Evolutionary conservation across 2,113 vertebrate genomes (phyloP).

Genomic region (Stegostoma tigrinum): DNA sequence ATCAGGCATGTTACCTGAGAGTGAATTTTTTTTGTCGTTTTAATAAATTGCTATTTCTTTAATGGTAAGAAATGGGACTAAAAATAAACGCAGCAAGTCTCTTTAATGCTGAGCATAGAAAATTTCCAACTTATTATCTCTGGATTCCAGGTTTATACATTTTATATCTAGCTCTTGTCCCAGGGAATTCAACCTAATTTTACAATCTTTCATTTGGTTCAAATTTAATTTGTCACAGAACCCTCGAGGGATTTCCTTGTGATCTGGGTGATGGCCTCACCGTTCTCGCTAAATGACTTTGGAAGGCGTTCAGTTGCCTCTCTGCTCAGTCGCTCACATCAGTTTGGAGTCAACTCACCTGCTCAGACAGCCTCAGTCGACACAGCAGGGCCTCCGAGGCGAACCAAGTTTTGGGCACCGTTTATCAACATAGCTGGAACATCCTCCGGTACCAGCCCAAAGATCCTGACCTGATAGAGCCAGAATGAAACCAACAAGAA

Average conservation of each 20-base stretch:
- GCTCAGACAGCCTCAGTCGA: not conserved
- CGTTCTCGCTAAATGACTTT: not conserved
- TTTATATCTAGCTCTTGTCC: not conserved
- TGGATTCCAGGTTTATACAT: not conserved
- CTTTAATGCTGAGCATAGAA: not conserved
- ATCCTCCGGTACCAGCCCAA: not conserved
- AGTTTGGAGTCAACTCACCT: not conserved
- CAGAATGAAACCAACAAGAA: not conserved
- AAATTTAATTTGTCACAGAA: slow-evolving; percentile 4
- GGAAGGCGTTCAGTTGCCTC: not conserved
- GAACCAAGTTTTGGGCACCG: not conserved
- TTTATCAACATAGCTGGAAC: not conserved
- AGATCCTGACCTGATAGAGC: not conserved
- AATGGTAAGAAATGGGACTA: not conserved
- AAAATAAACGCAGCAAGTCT: not conserved
- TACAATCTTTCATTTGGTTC: not conserved
- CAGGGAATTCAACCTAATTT: slow-evolving; percentile 13
- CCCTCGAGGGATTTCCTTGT: not conserved
- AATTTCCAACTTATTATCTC: not conserved
- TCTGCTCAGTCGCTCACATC: not conserved
- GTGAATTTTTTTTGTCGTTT: not conserved
- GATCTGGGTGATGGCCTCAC: not conserved
- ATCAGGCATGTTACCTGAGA: not conserved
- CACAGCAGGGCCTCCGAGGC: not conserved
- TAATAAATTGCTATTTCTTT: not conserved